These are phyloP conservation scores for Tetragnatha versicolor DNA, from an alignment of 1,140 invertebrate species.

Conservation along the genomic window DNA sequence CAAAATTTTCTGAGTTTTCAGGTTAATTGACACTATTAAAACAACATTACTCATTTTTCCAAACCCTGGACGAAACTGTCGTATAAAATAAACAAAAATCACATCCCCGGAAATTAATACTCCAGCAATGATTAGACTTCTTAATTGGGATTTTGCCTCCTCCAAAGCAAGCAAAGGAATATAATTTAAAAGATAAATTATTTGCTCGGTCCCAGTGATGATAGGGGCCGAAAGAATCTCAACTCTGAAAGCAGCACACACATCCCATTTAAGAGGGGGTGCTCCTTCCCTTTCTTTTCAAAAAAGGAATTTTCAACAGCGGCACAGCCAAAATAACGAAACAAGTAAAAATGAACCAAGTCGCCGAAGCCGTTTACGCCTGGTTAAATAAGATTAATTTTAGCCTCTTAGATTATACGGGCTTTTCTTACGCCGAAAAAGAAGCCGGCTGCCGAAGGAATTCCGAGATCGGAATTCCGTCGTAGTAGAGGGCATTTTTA, in stretches of 20 bases:
- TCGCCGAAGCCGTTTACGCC: conserved; percentile 23
- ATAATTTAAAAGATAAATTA: conserved; percentile 38
- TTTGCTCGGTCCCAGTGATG: neutral
- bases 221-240: neutral
- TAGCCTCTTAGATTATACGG: conserved; percentile 4
- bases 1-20: no score
- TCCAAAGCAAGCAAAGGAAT: neutral
- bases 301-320: conserved; percentile 10
- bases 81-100: no score
- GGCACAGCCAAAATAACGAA: neutral
- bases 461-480: conserved; percentile 16
- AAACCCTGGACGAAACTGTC: no score
- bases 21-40: no score
- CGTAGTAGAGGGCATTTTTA: conserved; percentile 12
- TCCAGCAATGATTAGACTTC: conserved; percentile 17
- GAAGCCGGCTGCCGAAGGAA: no score
- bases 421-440: no score
- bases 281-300: conserved; percentile 7
- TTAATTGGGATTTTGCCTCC: conserved; percentile 4
- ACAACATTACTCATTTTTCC: no score
- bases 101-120: no score
- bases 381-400: conserved; percentile 42
- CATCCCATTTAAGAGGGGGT: neutral
- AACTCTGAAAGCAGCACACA: neutral
- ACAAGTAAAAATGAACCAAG: conserved; percentile 5